Base-by-base conservation (phyloP, 2,888 invertebrate genomes). In the Agrochola circellaris region DNA sequence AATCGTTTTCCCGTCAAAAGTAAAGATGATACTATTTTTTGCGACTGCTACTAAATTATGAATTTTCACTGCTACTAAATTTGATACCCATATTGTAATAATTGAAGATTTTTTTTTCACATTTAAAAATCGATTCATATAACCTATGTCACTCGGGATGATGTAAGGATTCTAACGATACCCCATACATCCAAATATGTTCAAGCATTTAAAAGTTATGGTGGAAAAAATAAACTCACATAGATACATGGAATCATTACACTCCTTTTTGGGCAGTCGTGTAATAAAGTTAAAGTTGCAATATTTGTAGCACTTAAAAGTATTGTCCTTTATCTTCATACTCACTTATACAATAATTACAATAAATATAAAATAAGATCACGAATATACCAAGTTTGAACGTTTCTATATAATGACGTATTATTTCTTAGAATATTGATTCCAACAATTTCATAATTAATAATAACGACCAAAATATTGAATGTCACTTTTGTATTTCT, bases 391-490 rank as follows among this genome's bases (percentile, higher is more conserved):
- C 77, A 75, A 79, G 65, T 79, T 86, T 73, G 69, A 71, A 66
- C n/a, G 65, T 81, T 84, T 79, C 66, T 73, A 72, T 42, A 54
- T 82, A 83, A 81, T 54, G 73, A 79, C 30, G 61, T 77, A 69
- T 86, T 74, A 61, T 77, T 77, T 83, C 61, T 64, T 79, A 74
- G 73, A 62, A 82, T 82, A 73, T 70, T 66, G 62, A 71, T 73
- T 78, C 67, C 73, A 85, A 79, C 66, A 73, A 82, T 83, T 85
- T 75, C 83, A 82, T 76, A 81, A 76, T 76, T 77, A 82, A 77
- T 81, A 83, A 81, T 79, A 79, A 85, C 82, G 88, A 90, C 87
- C 89, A 89, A 90, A 78, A 74, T 78, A 75, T 81, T 85, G 75
- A 80, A 86, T 86, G 86, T 88, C 86, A 82, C 70, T 85, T 84